Conservation (phyloP, 2,888 invertebrate species). For the Plusia festucae region DNA sequence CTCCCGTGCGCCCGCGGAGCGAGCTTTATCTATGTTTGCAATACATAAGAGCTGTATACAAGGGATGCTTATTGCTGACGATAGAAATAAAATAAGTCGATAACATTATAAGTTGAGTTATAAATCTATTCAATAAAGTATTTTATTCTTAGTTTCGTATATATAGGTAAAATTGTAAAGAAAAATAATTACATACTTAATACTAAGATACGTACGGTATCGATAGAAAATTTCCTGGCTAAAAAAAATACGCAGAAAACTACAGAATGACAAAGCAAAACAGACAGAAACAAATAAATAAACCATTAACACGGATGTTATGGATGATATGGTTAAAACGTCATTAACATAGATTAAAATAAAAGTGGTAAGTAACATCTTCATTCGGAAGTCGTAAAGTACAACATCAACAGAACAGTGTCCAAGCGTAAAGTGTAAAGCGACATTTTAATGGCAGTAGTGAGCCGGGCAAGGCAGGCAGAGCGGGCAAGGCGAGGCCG, state of each 20-base stretch:
- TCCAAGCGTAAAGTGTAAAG: slow-evolving; percentile 52
- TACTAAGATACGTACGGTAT: too few species aligned
- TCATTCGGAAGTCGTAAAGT: slow-evolving; percentile 61
- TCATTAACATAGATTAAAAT: slow-evolving; percentile 46
- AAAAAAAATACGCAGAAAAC: neutral
- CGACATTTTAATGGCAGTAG: slow-evolving; percentile 59
- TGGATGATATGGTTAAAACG: slow-evolving; percentile 21
- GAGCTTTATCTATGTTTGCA: slow-evolving; percentile 50
- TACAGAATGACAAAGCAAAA: slow-evolving; percentile 7
- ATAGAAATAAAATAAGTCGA: too few species aligned
- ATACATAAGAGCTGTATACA: slow-evolving; percentile 38
- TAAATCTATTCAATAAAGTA: too few species aligned
- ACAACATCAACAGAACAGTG: slow-evolving; percentile 59
- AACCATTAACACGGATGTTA: slow-evolving; percentile 3
- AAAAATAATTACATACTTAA: too few species aligned
- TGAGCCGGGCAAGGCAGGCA: slow-evolving; percentile 42
- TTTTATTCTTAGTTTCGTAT: too few species aligned
- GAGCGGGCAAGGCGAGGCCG: slow-evolving; percentile 60
- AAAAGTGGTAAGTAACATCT: slow-evolving; percentile 52
- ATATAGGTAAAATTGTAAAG: too few species aligned
- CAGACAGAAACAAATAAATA: neutral
- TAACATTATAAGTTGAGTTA: too few species aligned
- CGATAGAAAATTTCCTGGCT: too few species aligned
- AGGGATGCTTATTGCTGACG: slow-evolving; percentile 10
- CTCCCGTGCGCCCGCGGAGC: slow-evolving; percentile 51